Evolutionary conservation across 2,888 invertebrate genomes (phyloP).

Genomic region (Hymenopus coronatus): DNA sequence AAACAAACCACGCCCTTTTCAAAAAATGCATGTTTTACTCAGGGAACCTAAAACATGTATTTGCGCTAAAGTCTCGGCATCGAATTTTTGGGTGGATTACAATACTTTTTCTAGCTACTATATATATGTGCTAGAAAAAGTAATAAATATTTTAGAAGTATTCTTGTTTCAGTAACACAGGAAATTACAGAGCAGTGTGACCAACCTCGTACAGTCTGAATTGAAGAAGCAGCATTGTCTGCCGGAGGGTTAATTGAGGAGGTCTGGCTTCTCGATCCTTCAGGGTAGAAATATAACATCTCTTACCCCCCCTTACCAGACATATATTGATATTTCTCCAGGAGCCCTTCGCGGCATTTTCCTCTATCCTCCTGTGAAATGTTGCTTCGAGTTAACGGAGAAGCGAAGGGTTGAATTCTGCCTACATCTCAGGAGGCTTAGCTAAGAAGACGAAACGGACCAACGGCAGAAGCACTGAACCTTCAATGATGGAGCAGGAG

Average conservation of each 20-base stretch:
- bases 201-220: too few species aligned
- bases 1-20: too few species aligned
- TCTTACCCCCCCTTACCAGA: not conserved
- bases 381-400: not conserved
- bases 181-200: too few species aligned
- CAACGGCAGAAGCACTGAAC: not conserved
- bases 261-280: not conserved
- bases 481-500: not conserved
- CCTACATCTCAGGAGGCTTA: not conserved
- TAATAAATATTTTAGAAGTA: too few species aligned
- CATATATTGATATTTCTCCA: not conserved
- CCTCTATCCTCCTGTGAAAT: not conserved
- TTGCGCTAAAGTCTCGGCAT: too few species aligned
- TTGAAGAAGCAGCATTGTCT: too few species aligned
- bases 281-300: not conserved
- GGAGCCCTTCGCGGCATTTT: not conserved
- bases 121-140: too few species aligned
- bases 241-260: not conserved
- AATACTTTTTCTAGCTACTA: too few species aligned
- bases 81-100: too few species aligned
- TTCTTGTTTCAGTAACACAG: too few species aligned
- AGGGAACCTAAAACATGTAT: too few species aligned
- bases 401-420: not conserved
- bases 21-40: too few species aligned
- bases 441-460: not conserved